Conservation (phyloP, 2,113 vertebrate species). For the Copsychus sechellarum region DNA sequence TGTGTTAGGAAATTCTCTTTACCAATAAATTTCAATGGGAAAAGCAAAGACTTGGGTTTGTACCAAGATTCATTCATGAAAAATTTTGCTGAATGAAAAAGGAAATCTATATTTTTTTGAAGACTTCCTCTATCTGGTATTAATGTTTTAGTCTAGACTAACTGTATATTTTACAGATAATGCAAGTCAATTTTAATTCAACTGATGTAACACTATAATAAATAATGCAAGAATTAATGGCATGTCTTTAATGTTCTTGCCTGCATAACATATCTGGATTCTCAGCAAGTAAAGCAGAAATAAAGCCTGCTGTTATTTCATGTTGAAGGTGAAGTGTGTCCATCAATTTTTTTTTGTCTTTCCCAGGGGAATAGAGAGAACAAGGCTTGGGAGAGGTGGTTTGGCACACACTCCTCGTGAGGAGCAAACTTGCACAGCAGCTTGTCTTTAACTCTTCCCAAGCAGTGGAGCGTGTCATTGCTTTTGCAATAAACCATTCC, state of each 20-base stretch:
- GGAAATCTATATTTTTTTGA: neutral
- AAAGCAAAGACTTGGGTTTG: neutral
- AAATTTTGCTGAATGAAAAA: neutral
- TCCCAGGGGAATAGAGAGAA: neutral
- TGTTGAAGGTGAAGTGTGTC: neutral
- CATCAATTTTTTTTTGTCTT: neutral
- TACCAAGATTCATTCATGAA: slow-evolving; percentile 38
- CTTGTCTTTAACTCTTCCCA: neutral
- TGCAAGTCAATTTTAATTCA: neutral
- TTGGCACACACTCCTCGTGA: neutral
- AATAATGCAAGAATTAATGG: neutral
- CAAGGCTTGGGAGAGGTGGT: neutral
- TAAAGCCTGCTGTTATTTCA: neutral
- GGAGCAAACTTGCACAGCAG: neutral
- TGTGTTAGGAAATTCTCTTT: slow-evolving; percentile 10
- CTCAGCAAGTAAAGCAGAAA: neutral
- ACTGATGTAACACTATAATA: neutral
- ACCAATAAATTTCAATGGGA: neutral
- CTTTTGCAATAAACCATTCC: slow-evolving; percentile 13
- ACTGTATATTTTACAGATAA: neutral
- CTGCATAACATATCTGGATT: neutral
- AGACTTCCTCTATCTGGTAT: neutral
- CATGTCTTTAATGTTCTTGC: neutral
- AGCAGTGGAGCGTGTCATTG: slow-evolving; percentile 9
- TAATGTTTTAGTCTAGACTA: neutral